Conservation (phyloP, 2,888 invertebrate genomes). For the Podabrus alpinus region DNA sequence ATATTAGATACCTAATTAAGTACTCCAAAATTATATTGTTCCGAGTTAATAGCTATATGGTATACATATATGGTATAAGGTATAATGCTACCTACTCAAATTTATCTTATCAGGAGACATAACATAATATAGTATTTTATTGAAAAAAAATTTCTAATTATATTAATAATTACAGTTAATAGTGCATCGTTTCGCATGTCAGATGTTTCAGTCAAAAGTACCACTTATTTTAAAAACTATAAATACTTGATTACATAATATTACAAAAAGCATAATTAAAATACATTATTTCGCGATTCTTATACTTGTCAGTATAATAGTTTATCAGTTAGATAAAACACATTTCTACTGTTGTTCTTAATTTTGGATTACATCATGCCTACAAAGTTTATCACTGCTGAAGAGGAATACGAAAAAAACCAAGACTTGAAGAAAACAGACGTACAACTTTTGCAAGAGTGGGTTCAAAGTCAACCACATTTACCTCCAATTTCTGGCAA, state of each 20-base stretch:
- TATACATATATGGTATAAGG: no score
- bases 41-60: not conserved
- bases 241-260: not conserved
- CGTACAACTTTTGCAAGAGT: conserved; percentile 62
- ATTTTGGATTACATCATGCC: conserved; percentile 4
- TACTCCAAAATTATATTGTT: conserved; percentile 46
- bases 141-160: not conserved
- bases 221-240: not conserved
- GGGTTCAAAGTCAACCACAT: conserved; percentile 70
- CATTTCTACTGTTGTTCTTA: not conserved
- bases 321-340: not conserved
- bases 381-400: conserved; percentile 41
- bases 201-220: not conserved
- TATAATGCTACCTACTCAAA: no score
- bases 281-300: not conserved
- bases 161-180: not conserved
- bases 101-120: not conserved
- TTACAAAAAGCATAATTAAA: not conserved
- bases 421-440: conserved; percentile 65
- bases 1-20: conserved; percentile 50
- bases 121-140: not conserved
- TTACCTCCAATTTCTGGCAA: conserved; percentile 62
- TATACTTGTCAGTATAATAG: not conserved
- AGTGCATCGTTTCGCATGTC: not conserved
- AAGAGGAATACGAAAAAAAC: conserved; percentile 65